Evolutionary conservation across 2,888 invertebrate species (phyloP).

Genomic region (Mesoligia furuncula): DNA sequence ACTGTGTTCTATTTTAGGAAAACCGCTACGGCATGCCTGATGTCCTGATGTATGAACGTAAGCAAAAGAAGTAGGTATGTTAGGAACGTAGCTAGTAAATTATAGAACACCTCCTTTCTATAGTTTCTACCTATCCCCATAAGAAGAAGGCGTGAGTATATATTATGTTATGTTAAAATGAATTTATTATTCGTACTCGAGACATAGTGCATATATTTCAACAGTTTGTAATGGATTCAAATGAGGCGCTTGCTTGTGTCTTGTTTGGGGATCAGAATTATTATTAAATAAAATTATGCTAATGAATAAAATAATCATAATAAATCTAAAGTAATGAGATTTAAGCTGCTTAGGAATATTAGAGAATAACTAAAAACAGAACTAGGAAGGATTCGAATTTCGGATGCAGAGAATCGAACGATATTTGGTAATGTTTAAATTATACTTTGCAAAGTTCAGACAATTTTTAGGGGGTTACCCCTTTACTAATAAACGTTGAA

Average conservation of each 20-base stretch:
- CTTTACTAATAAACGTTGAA: no score
- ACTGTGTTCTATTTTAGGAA: no score
- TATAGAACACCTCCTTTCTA: no score
- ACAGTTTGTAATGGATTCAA: neutral
- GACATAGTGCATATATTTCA: neutral
- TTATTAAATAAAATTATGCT: neutral
- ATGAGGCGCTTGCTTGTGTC: neutral
- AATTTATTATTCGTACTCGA: neutral
- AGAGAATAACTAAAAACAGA: neutral
- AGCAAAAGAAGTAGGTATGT: no score
- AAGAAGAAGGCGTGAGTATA: neutral
- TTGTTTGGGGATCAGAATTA: neutral
- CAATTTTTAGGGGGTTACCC: no score
- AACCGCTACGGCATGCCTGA: no score
- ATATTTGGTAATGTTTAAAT: neutral
- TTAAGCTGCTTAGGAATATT: neutral
- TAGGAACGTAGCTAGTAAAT: no score
- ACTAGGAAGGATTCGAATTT: neutral
- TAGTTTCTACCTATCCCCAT: no score
- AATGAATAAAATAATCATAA: neutral
- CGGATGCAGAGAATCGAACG: neutral
- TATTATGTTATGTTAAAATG: neutral
- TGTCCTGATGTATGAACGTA: no score
- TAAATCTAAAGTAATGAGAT: no score
- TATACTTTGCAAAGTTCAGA: neutral